A percentile compares a stretch with the other conserved stretches of the same genome.
phyloP scores from a whole-genome alignment of 2,113 vertebrate species.

The Eolophus roseicapilla region DNA sequence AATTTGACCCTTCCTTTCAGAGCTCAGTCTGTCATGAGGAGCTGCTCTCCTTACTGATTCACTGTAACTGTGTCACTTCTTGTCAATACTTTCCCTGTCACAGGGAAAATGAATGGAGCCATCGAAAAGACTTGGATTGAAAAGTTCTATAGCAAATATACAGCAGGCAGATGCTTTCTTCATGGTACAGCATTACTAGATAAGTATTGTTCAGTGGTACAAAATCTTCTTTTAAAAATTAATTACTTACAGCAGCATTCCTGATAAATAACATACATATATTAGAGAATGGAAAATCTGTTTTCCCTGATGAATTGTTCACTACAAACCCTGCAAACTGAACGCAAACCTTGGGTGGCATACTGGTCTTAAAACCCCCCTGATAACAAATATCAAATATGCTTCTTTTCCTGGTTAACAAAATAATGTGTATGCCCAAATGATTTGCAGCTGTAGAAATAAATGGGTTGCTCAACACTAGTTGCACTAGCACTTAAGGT shows the following conservation, averaged over 20 bases:
- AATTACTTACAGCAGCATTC: constrained; percentile 9
- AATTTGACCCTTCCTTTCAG: background rate
- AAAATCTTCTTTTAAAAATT: constrained; percentile 30
- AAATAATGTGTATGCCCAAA: background rate
- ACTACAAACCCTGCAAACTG: background rate
- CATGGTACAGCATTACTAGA: background rate
- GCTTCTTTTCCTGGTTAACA: background rate
- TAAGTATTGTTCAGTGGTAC: constrained; percentile 6
- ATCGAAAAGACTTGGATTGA: background rate
- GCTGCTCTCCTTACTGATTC: constrained; percentile 6
- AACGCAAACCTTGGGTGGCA: background rate
- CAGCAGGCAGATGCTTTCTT: constrained; percentile 35
- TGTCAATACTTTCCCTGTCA: background rate
- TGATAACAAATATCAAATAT: background rate
- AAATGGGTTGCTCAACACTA: background rate
- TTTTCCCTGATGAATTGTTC: constrained; percentile 3
- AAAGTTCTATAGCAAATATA: constrained; percentile 1
- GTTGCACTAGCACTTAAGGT: constrained; percentile 18
- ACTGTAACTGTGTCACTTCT: background rate
- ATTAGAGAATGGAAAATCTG: background rate
- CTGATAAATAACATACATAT: background rate
- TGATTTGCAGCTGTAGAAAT: background rate
- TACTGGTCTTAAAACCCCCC: background rate
- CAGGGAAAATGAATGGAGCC: background rate
- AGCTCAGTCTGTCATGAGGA: background rate